Conservation (phyloP, 2,113 vertebrate genomes). For the Dinomys branickii region DNA sequence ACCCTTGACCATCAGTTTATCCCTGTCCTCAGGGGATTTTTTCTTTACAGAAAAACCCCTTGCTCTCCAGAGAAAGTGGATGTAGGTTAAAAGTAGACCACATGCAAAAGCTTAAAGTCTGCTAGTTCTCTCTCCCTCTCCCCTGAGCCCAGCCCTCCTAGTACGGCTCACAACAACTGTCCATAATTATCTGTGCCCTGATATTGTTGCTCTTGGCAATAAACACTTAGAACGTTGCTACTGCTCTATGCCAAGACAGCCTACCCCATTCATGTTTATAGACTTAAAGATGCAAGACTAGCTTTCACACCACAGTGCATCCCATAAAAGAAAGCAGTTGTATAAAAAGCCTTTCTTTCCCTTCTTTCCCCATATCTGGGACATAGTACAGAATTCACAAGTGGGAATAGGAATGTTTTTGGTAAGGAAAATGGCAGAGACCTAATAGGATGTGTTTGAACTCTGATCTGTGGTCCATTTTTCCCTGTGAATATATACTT, state of each 20-base stretch:
- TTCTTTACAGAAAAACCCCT: neutral
- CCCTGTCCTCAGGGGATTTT: neutral
- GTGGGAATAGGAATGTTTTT: neutral
- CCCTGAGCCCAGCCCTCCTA: neutral
- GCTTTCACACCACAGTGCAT: slow-evolving; percentile 33
- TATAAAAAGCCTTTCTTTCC: neutral
- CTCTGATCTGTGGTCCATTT: slow-evolving; percentile 22
- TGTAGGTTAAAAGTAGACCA: neutral
- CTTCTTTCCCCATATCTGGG: neutral
- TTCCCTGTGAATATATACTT: slow-evolving; percentile 10
- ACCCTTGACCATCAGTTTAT: neutral
- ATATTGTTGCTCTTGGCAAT: slow-evolving; percentile 62
- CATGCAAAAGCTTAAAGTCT: neutral
- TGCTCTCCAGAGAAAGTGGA: neutral
- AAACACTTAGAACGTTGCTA: slow-evolving; percentile 40
- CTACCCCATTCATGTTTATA: slow-evolving; percentile 66
- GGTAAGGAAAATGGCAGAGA: neutral
- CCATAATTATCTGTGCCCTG: slow-evolving; percentile 59
- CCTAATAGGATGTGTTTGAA: neutral
- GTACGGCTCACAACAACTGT: neutral
- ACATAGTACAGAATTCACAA: neutral
- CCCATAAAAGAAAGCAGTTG: neutral
- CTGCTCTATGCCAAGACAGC: slow-evolving; percentile 64
- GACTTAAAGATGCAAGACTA: slow-evolving; percentile 52
- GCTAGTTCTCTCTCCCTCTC: neutral